phyloP scores from a whole-genome alignment of 1,140 invertebrate genomes.

The Penaeus vannamei region DNA sequence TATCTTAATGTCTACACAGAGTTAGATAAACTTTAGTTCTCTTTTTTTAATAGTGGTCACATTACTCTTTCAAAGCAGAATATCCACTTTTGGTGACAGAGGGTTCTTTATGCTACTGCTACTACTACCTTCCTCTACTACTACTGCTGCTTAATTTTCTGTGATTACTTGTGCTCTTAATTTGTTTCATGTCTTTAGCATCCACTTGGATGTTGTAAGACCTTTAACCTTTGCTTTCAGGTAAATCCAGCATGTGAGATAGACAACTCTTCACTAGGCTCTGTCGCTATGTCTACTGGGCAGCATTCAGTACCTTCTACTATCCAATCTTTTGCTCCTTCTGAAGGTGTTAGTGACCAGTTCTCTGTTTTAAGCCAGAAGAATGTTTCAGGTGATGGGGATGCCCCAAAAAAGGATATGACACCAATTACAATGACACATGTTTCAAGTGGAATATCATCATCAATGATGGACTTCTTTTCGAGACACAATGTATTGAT shows the following conservation, averaged over 20 bases:
- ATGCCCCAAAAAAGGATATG: neutral
- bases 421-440: slow-evolving; percentile 21
- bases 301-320: slow-evolving; percentile 18
- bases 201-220: slow-evolving; percentile 38
- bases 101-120: slow-evolving; percentile 6
- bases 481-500: slow-evolving; percentile 45
- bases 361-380: neutral
- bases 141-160: neutral
- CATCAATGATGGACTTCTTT: slow-evolving; percentile 53
- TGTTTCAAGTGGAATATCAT: slow-evolving; percentile 47
- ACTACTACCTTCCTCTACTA: slow-evolving; percentile 22
- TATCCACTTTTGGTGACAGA: slow-evolving; percentile 49
- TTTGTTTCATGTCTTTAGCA: slow-evolving; percentile 37
- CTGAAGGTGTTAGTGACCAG: slow-evolving; percentile 4
- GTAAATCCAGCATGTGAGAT: slow-evolving; percentile 51
- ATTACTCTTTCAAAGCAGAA: slow-evolving; percentile 53
- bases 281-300: slow-evolving; percentile 39
- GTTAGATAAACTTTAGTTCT: neutral
- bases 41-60: slow-evolving; percentile 40
- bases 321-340: slow-evolving; percentile 2
- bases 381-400: neutral
- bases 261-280: slow-evolving; percentile 46
- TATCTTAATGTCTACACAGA: neutral
- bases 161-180: neutral
- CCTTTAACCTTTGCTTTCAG: slow-evolving; percentile 51